Conservation (phyloP, 1,140 invertebrate genomes). For the Diabrotica undecimpunctata region DNA sequence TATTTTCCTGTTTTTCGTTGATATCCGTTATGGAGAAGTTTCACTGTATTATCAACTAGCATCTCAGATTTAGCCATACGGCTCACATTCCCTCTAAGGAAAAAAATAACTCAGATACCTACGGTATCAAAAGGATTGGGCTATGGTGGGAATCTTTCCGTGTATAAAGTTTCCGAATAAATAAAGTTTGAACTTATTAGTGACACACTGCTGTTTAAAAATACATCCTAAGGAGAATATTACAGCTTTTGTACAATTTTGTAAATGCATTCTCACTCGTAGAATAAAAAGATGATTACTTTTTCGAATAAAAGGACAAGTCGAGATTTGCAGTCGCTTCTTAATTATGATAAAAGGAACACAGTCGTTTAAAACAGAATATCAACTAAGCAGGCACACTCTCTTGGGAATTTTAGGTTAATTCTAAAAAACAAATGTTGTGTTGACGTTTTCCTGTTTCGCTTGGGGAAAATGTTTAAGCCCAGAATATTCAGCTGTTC, state of each 20-base stretch:
- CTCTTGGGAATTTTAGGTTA: background rate
- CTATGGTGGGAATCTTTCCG: too few relatives aligned
- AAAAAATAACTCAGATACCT: too few relatives aligned
- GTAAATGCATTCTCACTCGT: background rate
- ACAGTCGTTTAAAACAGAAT: background rate
- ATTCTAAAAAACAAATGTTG: background rate
- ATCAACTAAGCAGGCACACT: background rate
- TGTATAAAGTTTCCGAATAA: too few relatives aligned
- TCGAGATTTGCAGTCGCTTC: background rate
- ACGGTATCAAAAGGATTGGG: too few relatives aligned
- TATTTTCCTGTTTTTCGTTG: too few relatives aligned
- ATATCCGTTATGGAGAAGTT: too few relatives aligned
- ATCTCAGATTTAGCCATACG: too few relatives aligned
- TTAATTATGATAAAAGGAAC: conserved; percentile 1
- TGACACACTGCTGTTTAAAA: background rate
- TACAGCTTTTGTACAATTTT: background rate
- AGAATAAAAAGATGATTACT: background rate
- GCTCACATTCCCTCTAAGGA: too few relatives aligned
- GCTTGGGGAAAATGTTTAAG: too few relatives aligned
- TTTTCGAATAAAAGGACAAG: background rate
- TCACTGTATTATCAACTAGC: too few relatives aligned
- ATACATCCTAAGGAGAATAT: background rate
- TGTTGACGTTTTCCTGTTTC: too few relatives aligned
- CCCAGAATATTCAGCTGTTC: too few relatives aligned
- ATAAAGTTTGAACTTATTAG: background rate